These are phyloP conservation scores for Apodemia mormo DNA, from an alignment of 2,888 invertebrate species.

Conservation along the genomic window DNA sequence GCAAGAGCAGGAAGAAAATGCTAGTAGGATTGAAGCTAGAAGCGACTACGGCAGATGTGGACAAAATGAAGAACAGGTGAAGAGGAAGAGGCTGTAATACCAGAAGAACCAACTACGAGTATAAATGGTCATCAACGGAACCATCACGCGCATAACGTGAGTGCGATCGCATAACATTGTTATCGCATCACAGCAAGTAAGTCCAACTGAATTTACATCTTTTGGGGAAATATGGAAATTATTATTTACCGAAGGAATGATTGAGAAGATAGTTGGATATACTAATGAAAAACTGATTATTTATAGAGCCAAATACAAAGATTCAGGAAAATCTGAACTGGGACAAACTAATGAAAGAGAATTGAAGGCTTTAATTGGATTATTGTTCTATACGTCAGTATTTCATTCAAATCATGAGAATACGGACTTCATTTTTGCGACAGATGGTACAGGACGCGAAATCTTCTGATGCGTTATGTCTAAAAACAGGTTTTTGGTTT, in stretches of 20 bases:
- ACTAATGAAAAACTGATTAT: conserved; percentile 6
- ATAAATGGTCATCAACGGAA: conserved; percentile 4
- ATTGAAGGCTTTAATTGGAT: conserved; percentile 31
- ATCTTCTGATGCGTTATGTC: conserved; percentile 38
- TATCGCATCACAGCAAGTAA: conserved; percentile 6
- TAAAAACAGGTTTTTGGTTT: conserved; percentile 25
- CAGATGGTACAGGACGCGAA: conserved; percentile 36
- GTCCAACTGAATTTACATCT: conserved; percentile 15
- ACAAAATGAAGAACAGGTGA: conserved; percentile 4
- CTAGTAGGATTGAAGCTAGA: conserved; percentile 1
- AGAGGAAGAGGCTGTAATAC: not conserved
- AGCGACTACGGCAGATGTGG: not conserved
- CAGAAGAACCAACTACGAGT: conserved; percentile 4
- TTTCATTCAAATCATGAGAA: conserved; percentile 29
- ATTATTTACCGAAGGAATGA: conserved; percentile 5
- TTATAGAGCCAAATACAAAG: conserved; percentile 23
- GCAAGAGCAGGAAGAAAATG: not conserved
- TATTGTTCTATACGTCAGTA: conserved; percentile 31
- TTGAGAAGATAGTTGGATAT: not conserved
- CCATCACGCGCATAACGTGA: not conserved
- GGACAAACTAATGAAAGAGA: conserved; percentile 22
- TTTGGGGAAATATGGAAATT: conserved; percentile 14
- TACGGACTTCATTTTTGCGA: conserved; percentile 32
- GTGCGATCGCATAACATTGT: not conserved
- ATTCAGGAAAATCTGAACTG: conserved; percentile 21